Evolutionary conservation across 2,888 invertebrate species (phyloP), one percentile per base, ranked within the genome.

Genomic region (Melinaea menophilus): DNA sequence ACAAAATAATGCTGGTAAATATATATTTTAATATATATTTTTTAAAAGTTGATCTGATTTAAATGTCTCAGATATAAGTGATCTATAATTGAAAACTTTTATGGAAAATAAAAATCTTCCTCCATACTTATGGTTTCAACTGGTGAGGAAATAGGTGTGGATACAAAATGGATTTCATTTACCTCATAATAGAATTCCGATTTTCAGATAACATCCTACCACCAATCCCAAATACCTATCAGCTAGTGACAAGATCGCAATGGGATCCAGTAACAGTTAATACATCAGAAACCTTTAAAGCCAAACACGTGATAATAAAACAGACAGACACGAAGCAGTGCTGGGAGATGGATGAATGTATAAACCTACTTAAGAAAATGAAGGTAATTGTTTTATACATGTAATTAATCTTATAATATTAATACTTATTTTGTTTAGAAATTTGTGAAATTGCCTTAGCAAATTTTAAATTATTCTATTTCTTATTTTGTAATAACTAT

Each of bases 281-380:
- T 3, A 47, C 65, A 0, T 11, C 62, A 54, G 55, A 67, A 4
- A 67, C 73, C 0, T 67, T 74, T 31, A 75, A 72, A 55, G 78
- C 89, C 1, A 69, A 72, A 1, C 77, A 84, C 61, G 82, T 92
- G 22, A 75, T 90, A 13, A 75, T 88, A 0, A 81, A 87, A 12
- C 90, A 92, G 63, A 92, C 91, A 0, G 88, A 83, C 11, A 85
- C 87, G 2, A 65, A 66, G 0, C 74, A 73, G 45, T 92, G 92
- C 71, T 62, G 64, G 31, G 74, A 69, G 58, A 72, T 76, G 0
- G 72, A 76, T 0, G 71, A 79, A 3, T 92, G 92, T 69, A 64
- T 74, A 0, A 61, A 70, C 11, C 70, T 90, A 13, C 74, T 92
- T 22, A 75, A 75, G 34, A 70, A 76, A n/a, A 75, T 91, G 73